A percentile compares a stretch with the other conserved stretches of the same genome.
These are phyloP conservation scores for Mya arenaria DNA, from an alignment of 1,140 invertebrate genomes.

Conservation along the genomic window DNA sequence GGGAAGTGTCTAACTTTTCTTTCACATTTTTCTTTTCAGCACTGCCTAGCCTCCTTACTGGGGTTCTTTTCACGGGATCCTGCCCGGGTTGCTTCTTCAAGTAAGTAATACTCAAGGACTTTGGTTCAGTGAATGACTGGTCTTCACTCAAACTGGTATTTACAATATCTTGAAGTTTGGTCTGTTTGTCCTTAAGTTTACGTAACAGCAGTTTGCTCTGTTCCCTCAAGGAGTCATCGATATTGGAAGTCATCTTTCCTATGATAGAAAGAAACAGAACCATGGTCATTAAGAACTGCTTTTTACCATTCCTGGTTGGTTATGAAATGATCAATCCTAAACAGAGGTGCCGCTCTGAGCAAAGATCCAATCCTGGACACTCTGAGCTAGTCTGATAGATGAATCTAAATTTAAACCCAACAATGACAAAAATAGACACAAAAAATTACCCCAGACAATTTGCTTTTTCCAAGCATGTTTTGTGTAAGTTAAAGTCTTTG, in stretches of 20 bases:
- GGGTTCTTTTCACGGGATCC: background rate
- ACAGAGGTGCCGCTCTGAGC: too few species aligned
- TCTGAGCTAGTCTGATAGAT: too few species aligned
- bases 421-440: too few species aligned
- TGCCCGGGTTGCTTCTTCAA: background rate
- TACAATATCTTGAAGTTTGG: constrained; percentile 29
- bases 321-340: too few species aligned
- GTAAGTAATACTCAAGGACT: background rate
- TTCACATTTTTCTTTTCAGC: background rate
- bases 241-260: constrained; percentile 21
- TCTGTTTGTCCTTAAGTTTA: constrained; percentile 50
- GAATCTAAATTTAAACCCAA: too few species aligned
- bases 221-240: constrained; percentile 49
- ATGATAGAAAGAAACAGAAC: too few species aligned
- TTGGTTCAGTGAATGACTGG: background rate
- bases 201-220: constrained; percentile 45
- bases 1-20: constrained; percentile 20
- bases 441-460: too few species aligned
- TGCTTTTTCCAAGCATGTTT: too few species aligned
- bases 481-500: too few species aligned
- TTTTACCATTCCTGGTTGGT: too few species aligned
- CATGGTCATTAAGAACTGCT: too few species aligned
- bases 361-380: too few species aligned
- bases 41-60: background rate
- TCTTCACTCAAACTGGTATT: background rate